Conservation (phyloP, 2,113 vertebrate species). For the Craseonycteris thonglongyai region DNA sequence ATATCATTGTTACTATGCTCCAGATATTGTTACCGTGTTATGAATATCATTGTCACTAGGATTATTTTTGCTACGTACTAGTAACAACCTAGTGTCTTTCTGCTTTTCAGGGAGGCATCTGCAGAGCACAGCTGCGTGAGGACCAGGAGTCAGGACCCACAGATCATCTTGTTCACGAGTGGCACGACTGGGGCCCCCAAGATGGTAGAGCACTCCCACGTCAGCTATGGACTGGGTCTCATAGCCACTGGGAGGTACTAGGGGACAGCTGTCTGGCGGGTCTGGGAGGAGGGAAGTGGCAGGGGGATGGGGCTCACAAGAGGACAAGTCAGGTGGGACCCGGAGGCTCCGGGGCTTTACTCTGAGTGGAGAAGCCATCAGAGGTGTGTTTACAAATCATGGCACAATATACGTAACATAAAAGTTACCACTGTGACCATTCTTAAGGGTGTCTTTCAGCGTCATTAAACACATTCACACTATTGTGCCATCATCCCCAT, state of each 20-base stretch:
- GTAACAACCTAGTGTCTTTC: neutral
- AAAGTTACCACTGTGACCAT: neutral
- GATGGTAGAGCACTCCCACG: constrained; percentile 85
- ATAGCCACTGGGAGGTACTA: constrained; percentile 79
- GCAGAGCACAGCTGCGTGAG: constrained; percentile 77
- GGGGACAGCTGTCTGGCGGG: neutral
- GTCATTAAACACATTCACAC: neutral
- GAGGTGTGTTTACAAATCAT: neutral
- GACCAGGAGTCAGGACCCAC: constrained; percentile 79
- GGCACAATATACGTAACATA: neutral
- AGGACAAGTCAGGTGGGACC: neutral
- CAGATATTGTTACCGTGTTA: too few relatives aligned
- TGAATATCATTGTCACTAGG: rapidly evolving
- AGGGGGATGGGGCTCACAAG: neutral
- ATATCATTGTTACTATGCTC: too few relatives aligned
- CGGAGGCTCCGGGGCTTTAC: neutral
- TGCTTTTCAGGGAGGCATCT: constrained; percentile 76
- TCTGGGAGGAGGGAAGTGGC: neutral
- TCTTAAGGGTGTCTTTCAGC: neutral
- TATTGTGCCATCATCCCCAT: neutral
- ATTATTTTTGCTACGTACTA: rapidly evolving
- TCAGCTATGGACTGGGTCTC: constrained; percentile 84
- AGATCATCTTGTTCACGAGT: constrained; percentile 86
- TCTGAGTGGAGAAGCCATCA: neutral
- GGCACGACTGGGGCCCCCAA: constrained; percentile 86